Conservation (phyloP, 2,888 invertebrate species). For the Acleris cristana region DNA sequence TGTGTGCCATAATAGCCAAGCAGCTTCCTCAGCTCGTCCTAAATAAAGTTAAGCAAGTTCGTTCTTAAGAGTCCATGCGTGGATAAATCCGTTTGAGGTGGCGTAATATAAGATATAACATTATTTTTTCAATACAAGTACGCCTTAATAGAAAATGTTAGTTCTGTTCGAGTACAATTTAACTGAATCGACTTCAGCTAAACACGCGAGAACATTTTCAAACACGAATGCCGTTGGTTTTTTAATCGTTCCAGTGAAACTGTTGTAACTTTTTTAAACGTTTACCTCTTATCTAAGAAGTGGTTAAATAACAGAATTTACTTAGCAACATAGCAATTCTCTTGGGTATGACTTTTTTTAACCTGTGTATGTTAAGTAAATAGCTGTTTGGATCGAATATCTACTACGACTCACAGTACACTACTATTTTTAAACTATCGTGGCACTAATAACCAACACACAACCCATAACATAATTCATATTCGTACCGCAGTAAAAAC, state of each 20-base stretch:
- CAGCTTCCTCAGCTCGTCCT: no score
- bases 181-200: background rate
- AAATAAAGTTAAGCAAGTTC: no score
- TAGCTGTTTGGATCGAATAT: no score
- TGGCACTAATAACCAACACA: no score
- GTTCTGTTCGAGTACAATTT: constrained; percentile 4
- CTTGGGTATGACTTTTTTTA: background rate
- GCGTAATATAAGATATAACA: no score
- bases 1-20: no score
- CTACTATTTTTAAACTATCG: no score
- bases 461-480: no score
- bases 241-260: constrained; percentile 6
- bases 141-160: background rate
- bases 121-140: background rate
- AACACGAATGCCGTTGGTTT: constrained; percentile 16
- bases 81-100: no score
- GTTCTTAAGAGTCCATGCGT: no score
- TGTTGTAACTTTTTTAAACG: constrained; percentile 2
- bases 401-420: no score
- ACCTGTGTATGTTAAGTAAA: background rate
- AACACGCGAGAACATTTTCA: constrained; percentile 16
- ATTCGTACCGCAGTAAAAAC: no score
- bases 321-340: background rate
- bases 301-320: background rate
- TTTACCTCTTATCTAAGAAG: background rate